These are phyloP conservation scores for Drosophila kanapiae DNA, from an alignment of 1,140 invertebrate species.

Conservation along the genomic window DNA sequence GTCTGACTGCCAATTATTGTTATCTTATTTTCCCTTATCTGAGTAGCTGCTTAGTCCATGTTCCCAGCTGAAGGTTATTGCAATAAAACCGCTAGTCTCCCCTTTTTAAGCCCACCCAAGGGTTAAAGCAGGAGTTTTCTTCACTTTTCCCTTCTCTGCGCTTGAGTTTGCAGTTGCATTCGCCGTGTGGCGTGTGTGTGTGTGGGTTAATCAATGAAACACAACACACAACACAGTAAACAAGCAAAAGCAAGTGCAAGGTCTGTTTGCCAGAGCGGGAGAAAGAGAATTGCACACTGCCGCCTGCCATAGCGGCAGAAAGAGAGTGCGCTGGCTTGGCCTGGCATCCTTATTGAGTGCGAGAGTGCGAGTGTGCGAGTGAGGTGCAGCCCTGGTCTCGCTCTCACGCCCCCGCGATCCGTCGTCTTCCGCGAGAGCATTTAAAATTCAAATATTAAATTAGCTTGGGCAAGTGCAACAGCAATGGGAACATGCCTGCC, in stretches of 20 bases:
- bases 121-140: slow-evolving; percentile 35
- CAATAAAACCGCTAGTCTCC: slow-evolving; percentile 3
- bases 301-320: background rate
- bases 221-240: slow-evolving; percentile 53
- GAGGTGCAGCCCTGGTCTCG: slow-evolving; percentile 46
- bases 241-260: slow-evolving; percentile 72
- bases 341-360: slow-evolving; percentile 23
- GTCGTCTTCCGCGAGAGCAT: slow-evolving; percentile 16
- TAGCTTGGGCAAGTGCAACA: slow-evolving; percentile 27
- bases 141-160: slow-evolving; percentile 17
- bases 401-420: slow-evolving; percentile 43
- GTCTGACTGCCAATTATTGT: slow-evolving; percentile 47
- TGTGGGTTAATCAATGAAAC: slow-evolving; percentile 62
- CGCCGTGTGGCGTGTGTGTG: slow-evolving; percentile 16
- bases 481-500: slow-evolving; percentile 28
- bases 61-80: slow-evolving; percentile 28
- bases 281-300: slow-evolving; percentile 21
- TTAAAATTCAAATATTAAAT: slow-evolving; percentile 63
- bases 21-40: slow-evolving; percentile 30
- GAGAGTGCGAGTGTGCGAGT: slow-evolving; percentile 8
- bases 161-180: slow-evolving; percentile 38
- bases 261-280: slow-evolving; percentile 51
- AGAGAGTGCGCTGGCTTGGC: background rate
- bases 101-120: slow-evolving; percentile 2
- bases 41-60: slow-evolving; percentile 35